Evolutionary conservation across 2,888 invertebrate species (phyloP), one percentile per base, ranked within the genome.

Genomic region (Eupithecia subfuscata): DNA sequence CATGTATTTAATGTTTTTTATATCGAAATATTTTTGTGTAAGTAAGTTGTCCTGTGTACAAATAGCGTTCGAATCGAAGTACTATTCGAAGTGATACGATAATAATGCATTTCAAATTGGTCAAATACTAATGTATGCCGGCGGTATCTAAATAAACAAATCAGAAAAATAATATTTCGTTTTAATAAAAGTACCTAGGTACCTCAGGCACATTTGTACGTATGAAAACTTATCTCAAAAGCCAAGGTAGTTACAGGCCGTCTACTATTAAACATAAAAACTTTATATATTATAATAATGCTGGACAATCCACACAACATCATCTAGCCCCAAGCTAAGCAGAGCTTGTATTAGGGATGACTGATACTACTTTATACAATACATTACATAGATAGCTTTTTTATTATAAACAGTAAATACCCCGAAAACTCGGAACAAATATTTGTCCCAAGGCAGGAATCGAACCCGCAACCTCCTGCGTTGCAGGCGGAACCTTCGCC

Each of bases 31-130:
- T 81, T 81, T 87, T 84, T 86, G 82, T 86, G 85, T 88, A 86
- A 86, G 85, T 87, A 85, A 86, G 85, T 87, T 87, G 85, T 90
- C 89, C 88, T 87, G 87, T 93, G 94, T 94, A 94, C 93, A 94
- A 94, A 90, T 87, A 84, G 82, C 88, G 73, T 91, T 88, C 87
- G 87, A 86, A 85, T 88, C 87, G 87, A 86, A 85, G 85, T 83
- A 88, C 80, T 87, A 85, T 86, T 88, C 86, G 85, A 91, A 90
- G 90, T 92, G 91, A 91, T 92, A 90, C 86, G 87, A 86, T 90
- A 86, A 84, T 89, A 88, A 86, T 92, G 92, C 94, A 94, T 94
- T 93, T 93, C 89, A 88, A 92, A 92, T 89, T 90, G 90, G 88
- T 91, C 87, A 89, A 86, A 90, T 89, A 89, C 87, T 88, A 92